Conservation (phyloP, 2,113 vertebrate species). For the Cololabis saira region DNA sequence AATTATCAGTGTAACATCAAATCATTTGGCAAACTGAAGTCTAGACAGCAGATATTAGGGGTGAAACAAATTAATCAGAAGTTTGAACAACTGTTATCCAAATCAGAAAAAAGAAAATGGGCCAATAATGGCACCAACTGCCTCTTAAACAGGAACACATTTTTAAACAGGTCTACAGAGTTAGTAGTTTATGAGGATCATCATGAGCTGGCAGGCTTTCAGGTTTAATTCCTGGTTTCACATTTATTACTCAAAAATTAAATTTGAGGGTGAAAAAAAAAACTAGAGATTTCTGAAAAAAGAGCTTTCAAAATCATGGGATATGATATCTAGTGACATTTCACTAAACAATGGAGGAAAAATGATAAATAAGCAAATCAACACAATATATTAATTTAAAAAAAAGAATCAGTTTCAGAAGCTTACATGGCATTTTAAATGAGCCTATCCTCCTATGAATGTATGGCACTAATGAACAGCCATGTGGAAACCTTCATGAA, state of each 20-base stretch:
- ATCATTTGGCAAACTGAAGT: slow-evolving; percentile 67
- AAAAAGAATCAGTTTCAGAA: slow-evolving; percentile 41
- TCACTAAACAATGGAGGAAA: slow-evolving; percentile 29
- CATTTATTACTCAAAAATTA: slow-evolving; percentile 14
- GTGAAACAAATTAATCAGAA: background rate
- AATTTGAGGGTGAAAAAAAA: background rate
- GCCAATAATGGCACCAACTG: slow-evolving; percentile 47
- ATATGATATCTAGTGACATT: slow-evolving; percentile 22
- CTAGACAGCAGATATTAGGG: slow-evolving; percentile 51
- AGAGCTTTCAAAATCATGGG: slow-evolving; percentile 29
- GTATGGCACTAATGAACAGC: slow-evolving; percentile 67
- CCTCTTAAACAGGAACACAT: slow-evolving; percentile 26
- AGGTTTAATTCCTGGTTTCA: slow-evolving; percentile 4
- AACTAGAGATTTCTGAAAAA: slow-evolving; percentile 9
- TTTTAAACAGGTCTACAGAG: slow-evolving; percentile 12
- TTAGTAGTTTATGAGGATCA: background rate
- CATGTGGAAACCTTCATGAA: slow-evolving; percentile 29
- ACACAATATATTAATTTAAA: slow-evolving; percentile 37
- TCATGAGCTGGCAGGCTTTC: background rate
- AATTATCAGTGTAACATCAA: slow-evolving; percentile 44
- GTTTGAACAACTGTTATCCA: background rate
- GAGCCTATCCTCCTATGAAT: slow-evolving; percentile 36
- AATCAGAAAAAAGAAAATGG: slow-evolving; percentile 6
- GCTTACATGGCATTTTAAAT: slow-evolving; percentile 47
- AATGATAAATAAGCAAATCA: slow-evolving; percentile 54